Percentiles rank a stretch among this genome's conserved stretches.
Evolutionary conservation across 1,140 invertebrate species (phyloP).

Genomic region (Heliothis subflexa): DNA sequence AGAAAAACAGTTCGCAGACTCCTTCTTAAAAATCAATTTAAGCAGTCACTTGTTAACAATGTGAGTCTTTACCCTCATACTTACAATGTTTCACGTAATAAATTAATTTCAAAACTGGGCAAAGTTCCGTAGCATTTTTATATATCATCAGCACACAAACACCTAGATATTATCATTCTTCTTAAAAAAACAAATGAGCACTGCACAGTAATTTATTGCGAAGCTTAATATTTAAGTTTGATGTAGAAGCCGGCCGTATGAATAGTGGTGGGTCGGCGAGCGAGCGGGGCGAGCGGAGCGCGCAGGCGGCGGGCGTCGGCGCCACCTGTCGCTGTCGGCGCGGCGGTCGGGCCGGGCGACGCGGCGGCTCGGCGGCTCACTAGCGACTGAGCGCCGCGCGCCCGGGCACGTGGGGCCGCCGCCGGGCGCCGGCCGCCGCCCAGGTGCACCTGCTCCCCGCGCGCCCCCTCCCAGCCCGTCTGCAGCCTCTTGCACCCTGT

Average conservation of each 20-base stretch:
- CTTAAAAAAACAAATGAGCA: slow-evolving; percentile 55
- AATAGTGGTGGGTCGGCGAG: slow-evolving; percentile 51
- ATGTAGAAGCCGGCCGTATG: slow-evolving; percentile 67
- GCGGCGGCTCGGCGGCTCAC: slow-evolving; percentile 64
- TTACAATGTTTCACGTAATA: slow-evolving; percentile 48
- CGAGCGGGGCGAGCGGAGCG: slow-evolving; percentile 62
- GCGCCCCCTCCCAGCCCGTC: slow-evolving; percentile 56
- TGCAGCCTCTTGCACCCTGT: slow-evolving; percentile 60
- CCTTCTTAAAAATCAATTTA: slow-evolving; percentile 17
- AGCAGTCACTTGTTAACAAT: slow-evolving; percentile 27
- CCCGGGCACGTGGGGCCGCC: slow-evolving; percentile 76
- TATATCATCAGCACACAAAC: slow-evolving; percentile 51
- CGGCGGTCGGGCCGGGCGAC: slow-evolving; percentile 60
- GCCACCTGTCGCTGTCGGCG: slow-evolving; percentile 75
- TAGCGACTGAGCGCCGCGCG: slow-evolving; percentile 70
- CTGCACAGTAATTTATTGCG: slow-evolving; percentile 69
- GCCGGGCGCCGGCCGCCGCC: slow-evolving; percentile 73
- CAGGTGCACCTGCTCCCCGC: slow-evolving; percentile 74
- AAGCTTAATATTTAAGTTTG: slow-evolving; percentile 74
- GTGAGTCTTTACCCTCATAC: slow-evolving; percentile 41
- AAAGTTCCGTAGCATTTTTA: slow-evolving; percentile 49
- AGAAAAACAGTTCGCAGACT: not conserved
- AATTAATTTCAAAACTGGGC: slow-evolving; percentile 53
- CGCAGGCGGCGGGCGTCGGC: slow-evolving; percentile 77
- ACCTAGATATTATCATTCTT: slow-evolving; percentile 54